Conservation (phyloP, 2,888 invertebrate species). For the Synanthedon myopaeformis region DNA sequence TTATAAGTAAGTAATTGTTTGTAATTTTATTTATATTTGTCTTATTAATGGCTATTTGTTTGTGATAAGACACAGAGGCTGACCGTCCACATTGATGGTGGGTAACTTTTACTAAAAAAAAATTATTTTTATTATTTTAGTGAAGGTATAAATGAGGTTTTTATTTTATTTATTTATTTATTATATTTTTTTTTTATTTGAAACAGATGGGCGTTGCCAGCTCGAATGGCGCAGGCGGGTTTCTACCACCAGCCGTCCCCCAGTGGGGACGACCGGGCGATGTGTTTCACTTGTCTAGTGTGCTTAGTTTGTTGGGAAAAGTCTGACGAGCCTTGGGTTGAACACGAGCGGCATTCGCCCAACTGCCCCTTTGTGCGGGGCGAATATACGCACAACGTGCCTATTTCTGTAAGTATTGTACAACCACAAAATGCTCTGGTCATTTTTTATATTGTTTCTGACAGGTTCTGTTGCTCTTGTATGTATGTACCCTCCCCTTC, state of each 20-base stretch:
- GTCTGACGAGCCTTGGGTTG: slow-evolving; percentile 97
- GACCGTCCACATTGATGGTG: background rate
- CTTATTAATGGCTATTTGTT: background rate
- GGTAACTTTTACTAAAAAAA: too few species aligned
- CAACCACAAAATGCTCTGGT: background rate
- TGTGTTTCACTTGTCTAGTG: slow-evolving; percentile 96
- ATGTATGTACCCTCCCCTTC: background rate
- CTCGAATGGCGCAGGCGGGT: slow-evolving; percentile 97
- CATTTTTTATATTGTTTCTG: background rate
- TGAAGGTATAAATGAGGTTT: too few species aligned
- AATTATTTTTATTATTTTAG: too few species aligned
- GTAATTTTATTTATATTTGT: background rate
- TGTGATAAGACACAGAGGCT: background rate
- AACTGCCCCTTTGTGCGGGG: slow-evolving; percentile 94
- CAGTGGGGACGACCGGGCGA: slow-evolving; percentile 91
- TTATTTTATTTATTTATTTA: background rate
- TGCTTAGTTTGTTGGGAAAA: slow-evolving; percentile 97
- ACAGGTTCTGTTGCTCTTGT: too few species aligned
- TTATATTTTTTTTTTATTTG: background rate
- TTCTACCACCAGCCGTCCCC: slow-evolving; percentile 95
- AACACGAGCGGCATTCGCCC: slow-evolving; percentile 94
- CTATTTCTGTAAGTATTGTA: slow-evolving; percentile 73
- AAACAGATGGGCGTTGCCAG: slow-evolving; percentile 90
- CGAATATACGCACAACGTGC: slow-evolving; percentile 95
- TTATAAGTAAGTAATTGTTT: slow-evolving; percentile 78